A percentile compares a stretch with the other conserved stretches of the same genome.
These are phyloP conservation scores for Euplagia quadripunctaria DNA, from an alignment of 2,888 invertebrate species.

Conservation along the genomic window DNA sequence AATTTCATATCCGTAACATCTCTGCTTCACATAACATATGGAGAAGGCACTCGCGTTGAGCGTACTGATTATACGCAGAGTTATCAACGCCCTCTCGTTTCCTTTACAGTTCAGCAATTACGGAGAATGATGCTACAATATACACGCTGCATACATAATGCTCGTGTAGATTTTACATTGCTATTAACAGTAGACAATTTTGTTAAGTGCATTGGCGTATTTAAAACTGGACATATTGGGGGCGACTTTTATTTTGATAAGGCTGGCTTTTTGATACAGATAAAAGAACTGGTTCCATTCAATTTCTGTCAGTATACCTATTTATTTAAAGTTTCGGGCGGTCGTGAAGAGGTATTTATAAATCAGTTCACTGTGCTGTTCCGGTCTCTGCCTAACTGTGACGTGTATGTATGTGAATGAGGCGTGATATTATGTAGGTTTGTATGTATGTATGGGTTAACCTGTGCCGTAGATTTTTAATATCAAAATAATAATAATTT, in stretches of 20 bases:
- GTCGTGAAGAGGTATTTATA: too few relatives aligned
- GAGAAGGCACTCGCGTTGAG: constrained; percentile 13
- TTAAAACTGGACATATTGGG: not conserved
- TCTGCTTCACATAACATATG: constrained; percentile 12
- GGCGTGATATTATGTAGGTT: too few relatives aligned
- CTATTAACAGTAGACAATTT: not conserved
- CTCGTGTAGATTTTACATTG: not conserved
- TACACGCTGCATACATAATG: constrained; percentile 23
- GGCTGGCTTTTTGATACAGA: not conserved
- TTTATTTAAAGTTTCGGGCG: too few relatives aligned
- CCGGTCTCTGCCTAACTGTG: too few relatives aligned
- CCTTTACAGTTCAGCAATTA: constrained; percentile 49
- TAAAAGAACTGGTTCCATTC: not conserved
- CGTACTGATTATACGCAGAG: constrained; percentile 20
- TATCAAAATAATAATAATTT: too few relatives aligned
- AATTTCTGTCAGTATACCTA: not conserved
- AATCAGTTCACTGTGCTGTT: too few relatives aligned
- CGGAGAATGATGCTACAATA: constrained; percentile 38
- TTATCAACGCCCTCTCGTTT: constrained; percentile 32
- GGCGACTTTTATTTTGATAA: not conserved
- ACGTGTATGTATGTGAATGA: too few relatives aligned
- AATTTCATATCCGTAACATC: too few relatives aligned
- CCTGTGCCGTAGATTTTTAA: too few relatives aligned
- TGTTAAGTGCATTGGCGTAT: not conserved
- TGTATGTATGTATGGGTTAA: too few relatives aligned